A percentile compares a stretch with the other conserved stretches of the same genome.
These are phyloP conservation scores for Neuroscelio doddi DNA, from an alignment of 2,888 invertebrate species.

Conservation along the genomic window DNA sequence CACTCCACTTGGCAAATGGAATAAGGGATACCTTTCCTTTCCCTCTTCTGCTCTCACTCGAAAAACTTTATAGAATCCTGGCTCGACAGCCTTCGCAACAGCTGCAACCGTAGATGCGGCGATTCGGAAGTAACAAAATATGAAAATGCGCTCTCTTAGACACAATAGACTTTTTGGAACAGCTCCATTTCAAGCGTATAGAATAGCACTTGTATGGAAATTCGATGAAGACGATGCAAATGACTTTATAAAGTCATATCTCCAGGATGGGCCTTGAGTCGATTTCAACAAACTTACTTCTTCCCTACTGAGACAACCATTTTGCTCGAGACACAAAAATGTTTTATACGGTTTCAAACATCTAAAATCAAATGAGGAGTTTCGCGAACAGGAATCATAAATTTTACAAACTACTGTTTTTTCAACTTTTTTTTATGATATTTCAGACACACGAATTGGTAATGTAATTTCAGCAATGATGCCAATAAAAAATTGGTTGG, in stretches of 20 bases:
- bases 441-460: no score
- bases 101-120: conserved; percentile 49
- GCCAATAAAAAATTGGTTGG: conserved; percentile 16
- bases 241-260: conserved; percentile 41
- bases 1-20: conserved; percentile 46
- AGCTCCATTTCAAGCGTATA: conserved; percentile 4
- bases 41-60: conserved; percentile 23
- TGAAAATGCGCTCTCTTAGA: conserved; percentile 34
- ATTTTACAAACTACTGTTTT: neutral
- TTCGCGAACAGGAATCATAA: neutral
- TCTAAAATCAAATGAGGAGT: conserved; percentile 25
- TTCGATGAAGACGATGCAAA: conserved; percentile 40
- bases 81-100: conserved; percentile 52
- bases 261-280: conserved; percentile 7
- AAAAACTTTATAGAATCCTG: conserved; percentile 56
- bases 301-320: neutral
- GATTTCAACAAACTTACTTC: conserved; percentile 33
- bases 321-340: conserved; percentile 4
- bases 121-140: conserved; percentile 36
- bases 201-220: conserved; percentile 27
- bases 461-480: no score
- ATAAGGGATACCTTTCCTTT: conserved; percentile 36
- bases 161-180: conserved; percentile 36
- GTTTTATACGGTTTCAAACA: conserved; percentile 12
- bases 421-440: neutral